Base-by-base conservation (phyloP, 2,797 vertebrate genomes). In the Molossus molossus region DNA sequence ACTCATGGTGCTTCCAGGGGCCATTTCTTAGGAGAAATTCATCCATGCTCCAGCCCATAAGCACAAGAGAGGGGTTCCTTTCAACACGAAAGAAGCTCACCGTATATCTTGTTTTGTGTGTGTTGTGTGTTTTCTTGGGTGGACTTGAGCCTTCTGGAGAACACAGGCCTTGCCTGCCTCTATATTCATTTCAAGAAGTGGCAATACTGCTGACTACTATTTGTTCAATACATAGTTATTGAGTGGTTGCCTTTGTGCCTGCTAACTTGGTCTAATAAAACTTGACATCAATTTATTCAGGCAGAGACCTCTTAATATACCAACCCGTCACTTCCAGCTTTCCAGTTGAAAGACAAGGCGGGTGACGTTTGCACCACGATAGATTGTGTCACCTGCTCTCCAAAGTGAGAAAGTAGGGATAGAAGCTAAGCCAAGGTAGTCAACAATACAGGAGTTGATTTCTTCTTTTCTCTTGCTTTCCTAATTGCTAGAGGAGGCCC, bases 271-370 rank as follows among this genome's bases (percentile, higher is more conserved):
- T 57, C 89, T 97, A 97, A 98, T 97, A 77, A 94, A 92, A 96
- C 96, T 64, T 97, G 98, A 96, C 96, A 96, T 69, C 83, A 67
- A 96, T 94, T 0, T 0, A 97, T 97, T 97, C 95, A 73, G 85
- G 72, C 72, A 94, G 72, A 75, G 10, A 2, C 91, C 93, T 98
- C 88, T 87, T 94, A 94, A 95, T 97, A 96, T 77, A 77, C 80
- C 95, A 80, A 97, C 88, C 95, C 1, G 4, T 97, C 96, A 97
- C 95, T 96, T 96, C 86, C 69, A 88, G 75, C 94, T 79, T 97
- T 90, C 50, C 73, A 96, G 45, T 21, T 95, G 87, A 91, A 96
- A 97, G 57, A 95, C 83, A 96, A 97, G 95, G 81, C 40, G 70
- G 58, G 70, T 96, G 96, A 90, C 87, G 89, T 20, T 29, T 25